Evolutionary conservation across 2,888 invertebrate genomes (phyloP).

Genomic region (Xanthorhoe spadicearia): DNA sequence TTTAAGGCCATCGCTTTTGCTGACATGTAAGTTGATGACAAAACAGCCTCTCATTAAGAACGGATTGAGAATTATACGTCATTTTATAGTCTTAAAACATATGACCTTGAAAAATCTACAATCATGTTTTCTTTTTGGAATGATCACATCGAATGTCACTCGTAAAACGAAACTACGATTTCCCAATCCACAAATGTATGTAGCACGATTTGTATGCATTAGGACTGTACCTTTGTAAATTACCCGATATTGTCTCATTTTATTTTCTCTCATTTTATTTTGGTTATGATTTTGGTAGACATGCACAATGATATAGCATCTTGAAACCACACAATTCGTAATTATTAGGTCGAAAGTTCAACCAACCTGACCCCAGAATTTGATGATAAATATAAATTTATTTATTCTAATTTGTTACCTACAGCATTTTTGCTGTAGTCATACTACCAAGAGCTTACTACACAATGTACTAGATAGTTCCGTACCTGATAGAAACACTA

Average conservation of each 20-base stretch:
- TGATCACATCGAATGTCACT: neutral
- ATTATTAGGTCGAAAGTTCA: neutral
- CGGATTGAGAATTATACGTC: neutral
- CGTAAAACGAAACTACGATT: neutral
- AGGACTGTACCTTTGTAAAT: constrained; percentile 15
- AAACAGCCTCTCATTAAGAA: neutral
- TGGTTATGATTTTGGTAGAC: constrained; percentile 8
- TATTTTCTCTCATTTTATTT: constrained; percentile 2
- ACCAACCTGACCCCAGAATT: no score
- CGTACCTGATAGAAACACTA: no score
- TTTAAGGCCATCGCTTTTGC: neutral
- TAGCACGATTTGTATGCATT: neutral
- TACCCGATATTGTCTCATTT: constrained; percentile 7
- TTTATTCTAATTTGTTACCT: no score
- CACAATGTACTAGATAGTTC: no score
- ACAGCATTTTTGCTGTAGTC: no score
- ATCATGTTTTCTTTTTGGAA: neutral
- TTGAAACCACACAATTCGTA: neutral
- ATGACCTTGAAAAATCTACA: neutral
- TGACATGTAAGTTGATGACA: neutral
- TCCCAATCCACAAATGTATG: neutral
- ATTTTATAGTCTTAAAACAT: neutral
- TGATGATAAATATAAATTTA: no score
- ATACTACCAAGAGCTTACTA: neutral
- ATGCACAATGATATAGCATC: constrained; percentile 1